A percentile compares a stretch with the other conserved stretches of the same genome.
Conservation (phyloP, 2,113 vertebrate species). For the Caranx melampygus region DNA sequence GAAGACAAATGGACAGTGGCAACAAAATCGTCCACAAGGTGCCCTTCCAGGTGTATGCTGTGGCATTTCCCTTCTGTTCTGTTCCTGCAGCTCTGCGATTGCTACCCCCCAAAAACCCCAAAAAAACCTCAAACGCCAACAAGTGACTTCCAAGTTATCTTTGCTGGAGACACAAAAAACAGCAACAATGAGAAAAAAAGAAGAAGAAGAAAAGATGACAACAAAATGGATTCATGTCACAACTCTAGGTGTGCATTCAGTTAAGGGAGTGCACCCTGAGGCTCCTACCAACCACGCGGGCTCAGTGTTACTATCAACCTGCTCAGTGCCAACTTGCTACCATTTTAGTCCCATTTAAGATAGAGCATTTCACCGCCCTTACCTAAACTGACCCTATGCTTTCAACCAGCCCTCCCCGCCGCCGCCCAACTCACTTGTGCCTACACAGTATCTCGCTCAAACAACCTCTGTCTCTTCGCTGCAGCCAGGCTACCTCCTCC, state of each 20-base stretch:
- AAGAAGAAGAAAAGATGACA: slow-evolving; percentile 14
- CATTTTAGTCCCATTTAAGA: slow-evolving; percentile 78
- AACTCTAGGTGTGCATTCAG: slow-evolving; percentile 57
- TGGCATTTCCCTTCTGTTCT: slow-evolving; percentile 51
- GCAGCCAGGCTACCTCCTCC: slow-evolving; percentile 50
- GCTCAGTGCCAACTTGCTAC: slow-evolving; percentile 86
- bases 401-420: slow-evolving; percentile 61
- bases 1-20: slow-evolving; percentile 78
- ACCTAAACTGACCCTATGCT: slow-evolving; percentile 71
- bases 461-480: slow-evolving; percentile 62
- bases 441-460: slow-evolving; percentile 68
- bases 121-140: slow-evolving; percentile 26
- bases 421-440: slow-evolving; percentile 40
- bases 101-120: background rate
- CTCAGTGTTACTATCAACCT: slow-evolving; percentile 83
- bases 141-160: slow-evolving; percentile 49
- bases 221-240: slow-evolving; percentile 26
- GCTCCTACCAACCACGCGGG: slow-evolving; percentile 55
- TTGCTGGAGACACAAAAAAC: slow-evolving; percentile 27
- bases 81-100: slow-evolving; percentile 21
- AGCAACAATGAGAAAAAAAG: background rate
- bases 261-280: slow-evolving; percentile 15
- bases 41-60: slow-evolving; percentile 79
- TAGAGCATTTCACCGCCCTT: slow-evolving; percentile 70
- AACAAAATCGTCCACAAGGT: slow-evolving; percentile 57